Conservation (phyloP, 2,888 invertebrate species). For the Sericinus montela region DNA sequence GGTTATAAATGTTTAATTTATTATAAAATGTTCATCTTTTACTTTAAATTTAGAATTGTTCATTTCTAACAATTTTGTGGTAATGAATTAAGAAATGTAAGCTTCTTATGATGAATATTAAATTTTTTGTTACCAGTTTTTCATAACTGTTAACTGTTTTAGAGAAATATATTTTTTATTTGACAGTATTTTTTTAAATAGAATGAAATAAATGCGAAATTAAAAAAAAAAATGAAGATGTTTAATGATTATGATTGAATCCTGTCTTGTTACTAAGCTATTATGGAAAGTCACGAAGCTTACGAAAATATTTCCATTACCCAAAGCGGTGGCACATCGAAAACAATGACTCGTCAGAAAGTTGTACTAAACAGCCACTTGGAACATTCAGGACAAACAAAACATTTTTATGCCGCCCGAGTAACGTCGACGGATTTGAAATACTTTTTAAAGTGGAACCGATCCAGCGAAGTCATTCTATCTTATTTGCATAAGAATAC, state of each 20-base stretch:
- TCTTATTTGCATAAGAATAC: constrained; percentile 53
- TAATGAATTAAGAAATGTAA: background rate
- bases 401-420: constrained; percentile 67
- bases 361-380: constrained; percentile 70
- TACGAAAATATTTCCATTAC: constrained; percentile 68
- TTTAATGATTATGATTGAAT: too few relatives aligned
- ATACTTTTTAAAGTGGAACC: constrained; percentile 23
- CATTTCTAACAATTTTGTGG: background rate
- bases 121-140: too few relatives aligned
- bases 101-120: too few relatives aligned
- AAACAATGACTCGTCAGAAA: constrained; percentile 74
- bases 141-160: too few relatives aligned
- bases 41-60: constrained; percentile 28
- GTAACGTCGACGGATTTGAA: constrained; percentile 26
- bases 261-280: constrained; percentile 32
- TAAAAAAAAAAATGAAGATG: too few relatives aligned
- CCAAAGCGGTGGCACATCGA: constrained; percentile 47
- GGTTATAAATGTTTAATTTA: constrained; percentile 51
- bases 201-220: too few relatives aligned
- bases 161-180: too few relatives aligned
- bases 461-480: constrained; percentile 41
- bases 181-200: too few relatives aligned
- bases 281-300: constrained; percentile 66
- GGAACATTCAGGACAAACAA: constrained; percentile 75
- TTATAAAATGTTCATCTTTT: constrained; percentile 47